phyloP scores from a whole-genome alignment of 2,797 vertebrate species.

The Cyprinodon diabolis region DNA sequence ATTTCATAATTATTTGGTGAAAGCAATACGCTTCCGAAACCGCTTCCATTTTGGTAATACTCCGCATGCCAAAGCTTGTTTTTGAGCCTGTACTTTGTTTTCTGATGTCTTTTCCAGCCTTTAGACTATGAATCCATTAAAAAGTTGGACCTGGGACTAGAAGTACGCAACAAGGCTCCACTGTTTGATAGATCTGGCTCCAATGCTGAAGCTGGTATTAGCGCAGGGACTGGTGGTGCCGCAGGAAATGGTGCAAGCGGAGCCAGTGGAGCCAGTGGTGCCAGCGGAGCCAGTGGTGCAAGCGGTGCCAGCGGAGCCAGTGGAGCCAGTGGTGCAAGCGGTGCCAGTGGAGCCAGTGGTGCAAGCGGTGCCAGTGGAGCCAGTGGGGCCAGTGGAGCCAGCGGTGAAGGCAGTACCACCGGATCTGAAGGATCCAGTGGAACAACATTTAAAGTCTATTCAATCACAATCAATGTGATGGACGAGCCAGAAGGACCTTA shows the following conservation, averaged over 20 bases:
- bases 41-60: background rate
- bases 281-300: background rate
- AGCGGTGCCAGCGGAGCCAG: fast-evolving
- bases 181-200: conserved; percentile 39
- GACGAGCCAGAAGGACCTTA: conserved; percentile 79
- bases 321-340: fast-evolving
- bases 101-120: conserved; percentile 58
- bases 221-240: background rate
- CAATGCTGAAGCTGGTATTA: background rate
- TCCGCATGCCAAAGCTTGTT: background rate
- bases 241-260: background rate
- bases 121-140: conserved; percentile 88
- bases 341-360: fast-evolving
- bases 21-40: no score
- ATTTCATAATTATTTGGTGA: no score
- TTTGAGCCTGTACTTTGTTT: background rate
- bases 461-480: conserved; percentile 52
- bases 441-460: conserved; percentile 57
- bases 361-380: background rate
- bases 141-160: conserved; percentile 77
- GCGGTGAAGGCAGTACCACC: no score
- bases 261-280: fast-evolving
- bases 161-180: conserved; percentile 81
- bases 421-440: no score
- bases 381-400: no score